These are phyloP conservation scores for Autographa gamma DNA, from an alignment of 2,888 invertebrate species.

Conservation along the genomic window DNA sequence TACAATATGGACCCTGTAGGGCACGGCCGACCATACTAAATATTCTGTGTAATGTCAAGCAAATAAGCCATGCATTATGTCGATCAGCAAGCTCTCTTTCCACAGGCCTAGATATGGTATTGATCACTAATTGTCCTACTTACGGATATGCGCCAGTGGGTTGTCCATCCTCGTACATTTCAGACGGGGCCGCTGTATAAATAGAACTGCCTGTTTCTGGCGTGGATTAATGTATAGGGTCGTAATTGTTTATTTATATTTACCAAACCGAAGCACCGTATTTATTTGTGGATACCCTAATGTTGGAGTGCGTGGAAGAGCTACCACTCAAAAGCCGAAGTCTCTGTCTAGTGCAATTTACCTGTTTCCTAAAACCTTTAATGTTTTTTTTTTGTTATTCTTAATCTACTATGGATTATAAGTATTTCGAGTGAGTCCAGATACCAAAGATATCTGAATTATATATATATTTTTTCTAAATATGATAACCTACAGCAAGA, in stretches of 20 bases:
- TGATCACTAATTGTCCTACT: slow-evolving; percentile 61
- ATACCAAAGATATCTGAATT: too few species aligned
- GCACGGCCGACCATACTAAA: too few species aligned
- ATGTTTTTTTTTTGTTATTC: too few species aligned
- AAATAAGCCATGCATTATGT: background rate
- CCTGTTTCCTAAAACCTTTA: too few species aligned
- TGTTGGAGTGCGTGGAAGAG: slow-evolving; percentile 18
- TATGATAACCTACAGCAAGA: too few species aligned
- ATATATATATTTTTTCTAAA: too few species aligned
- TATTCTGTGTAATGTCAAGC: background rate
- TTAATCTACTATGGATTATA: too few species aligned
- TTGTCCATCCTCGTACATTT: slow-evolving; percentile 37
- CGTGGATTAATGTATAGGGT: slow-evolving; percentile 49
- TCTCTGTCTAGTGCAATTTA: slow-evolving; percentile 19
- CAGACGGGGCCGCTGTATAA: slow-evolving; percentile 50
- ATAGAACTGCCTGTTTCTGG: slow-evolving; percentile 58
- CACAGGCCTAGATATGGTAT: slow-evolving; percentile 34
- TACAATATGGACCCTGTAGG: too few species aligned
- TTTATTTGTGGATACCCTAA: slow-evolving; percentile 49
- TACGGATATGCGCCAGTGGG: slow-evolving; percentile 43
- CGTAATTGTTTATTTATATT: slow-evolving; percentile 61
- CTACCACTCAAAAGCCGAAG: slow-evolving; percentile 9
- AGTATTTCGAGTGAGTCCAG: too few species aligned
- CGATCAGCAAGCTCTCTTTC: background rate
- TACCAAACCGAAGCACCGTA: slow-evolving; percentile 32